Evolutionary conservation across 2,113 vertebrate genomes (phyloP).

Genomic region (Oncorhynchus nerka): DNA sequence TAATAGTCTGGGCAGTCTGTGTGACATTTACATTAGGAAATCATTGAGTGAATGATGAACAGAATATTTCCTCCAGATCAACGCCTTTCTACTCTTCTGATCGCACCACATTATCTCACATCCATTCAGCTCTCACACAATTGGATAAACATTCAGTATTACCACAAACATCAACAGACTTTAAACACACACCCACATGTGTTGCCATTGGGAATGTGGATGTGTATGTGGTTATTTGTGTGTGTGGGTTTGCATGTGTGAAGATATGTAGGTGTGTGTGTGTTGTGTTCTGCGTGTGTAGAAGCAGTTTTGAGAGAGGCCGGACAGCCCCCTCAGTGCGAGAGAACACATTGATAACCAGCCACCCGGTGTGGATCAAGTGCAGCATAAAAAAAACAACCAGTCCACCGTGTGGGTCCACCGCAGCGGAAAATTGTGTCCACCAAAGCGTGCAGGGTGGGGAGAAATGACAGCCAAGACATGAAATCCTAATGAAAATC

Average conservation of each 20-base stretch:
- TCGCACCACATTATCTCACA: no score
- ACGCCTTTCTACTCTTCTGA: no score
- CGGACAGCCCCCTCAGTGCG: background rate
- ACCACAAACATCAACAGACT: background rate
- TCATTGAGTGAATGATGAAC: no score
- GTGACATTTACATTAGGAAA: no score
- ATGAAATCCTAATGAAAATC: slow-evolving; percentile 76
- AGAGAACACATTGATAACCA: background rate
- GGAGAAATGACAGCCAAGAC: slow-evolving; percentile 68
- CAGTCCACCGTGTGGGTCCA: slow-evolving; percentile 53
- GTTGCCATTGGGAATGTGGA: background rate
- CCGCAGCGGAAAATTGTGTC: slow-evolving; percentile 73
- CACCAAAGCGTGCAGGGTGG: slow-evolving; percentile 67
- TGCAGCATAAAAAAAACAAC: slow-evolving; percentile 55
- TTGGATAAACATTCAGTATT: no score
- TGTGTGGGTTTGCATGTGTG: background rate
- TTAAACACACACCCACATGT: background rate
- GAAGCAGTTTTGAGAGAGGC: background rate
- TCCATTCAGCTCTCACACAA: no score
- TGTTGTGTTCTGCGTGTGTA: background rate
- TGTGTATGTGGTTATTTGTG: background rate
- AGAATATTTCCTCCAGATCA: no score
- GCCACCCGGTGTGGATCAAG: background rate
- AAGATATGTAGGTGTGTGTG: background rate
- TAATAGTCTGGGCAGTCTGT: no score